A percentile compares a stretch with the other conserved stretches of the same genome.
Evolutionary conservation across 2,113 vertebrate species (phyloP).

Genomic region (Triplophysa siluroides): DNA sequence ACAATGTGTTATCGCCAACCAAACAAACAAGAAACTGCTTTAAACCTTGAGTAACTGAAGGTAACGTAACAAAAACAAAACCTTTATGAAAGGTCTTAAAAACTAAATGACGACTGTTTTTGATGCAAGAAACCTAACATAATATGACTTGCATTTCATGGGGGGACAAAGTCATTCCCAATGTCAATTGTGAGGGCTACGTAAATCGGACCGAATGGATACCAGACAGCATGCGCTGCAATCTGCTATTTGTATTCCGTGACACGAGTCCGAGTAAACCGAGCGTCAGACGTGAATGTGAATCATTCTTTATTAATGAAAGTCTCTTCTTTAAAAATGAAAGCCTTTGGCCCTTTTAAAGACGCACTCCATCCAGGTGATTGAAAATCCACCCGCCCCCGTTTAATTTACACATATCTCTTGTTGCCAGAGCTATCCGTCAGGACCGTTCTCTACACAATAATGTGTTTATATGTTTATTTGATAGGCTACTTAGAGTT

Average conservation of each 20-base stretch:
- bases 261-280: neutral
- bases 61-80: too few species aligned
- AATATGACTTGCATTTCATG: too few species aligned
- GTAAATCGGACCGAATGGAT: neutral
- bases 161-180: neutral
- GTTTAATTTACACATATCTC: conserved; percentile 13
- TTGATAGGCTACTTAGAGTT: neutral
- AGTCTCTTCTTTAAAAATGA: conserved; percentile 3
- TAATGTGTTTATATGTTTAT: conserved; percentile 4
- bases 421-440: neutral
- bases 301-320: conserved; percentile 16
- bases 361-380: conserved; percentile 12
- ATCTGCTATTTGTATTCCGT: neutral
- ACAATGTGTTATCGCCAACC: too few species aligned
- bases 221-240: neutral
- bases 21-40: too few species aligned
- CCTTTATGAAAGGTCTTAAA: too few species aligned
- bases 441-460: neutral
- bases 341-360: conserved; percentile 19
- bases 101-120: too few species aligned
- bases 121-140: too few species aligned
- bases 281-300: neutral
- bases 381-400: neutral
- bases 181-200: neutral
- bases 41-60: too few species aligned